Percentiles rank a stretch among this genome's conserved stretches.
phyloP scores from a whole-genome alignment of 2,888 invertebrate species.

The Tipula helvola region DNA sequence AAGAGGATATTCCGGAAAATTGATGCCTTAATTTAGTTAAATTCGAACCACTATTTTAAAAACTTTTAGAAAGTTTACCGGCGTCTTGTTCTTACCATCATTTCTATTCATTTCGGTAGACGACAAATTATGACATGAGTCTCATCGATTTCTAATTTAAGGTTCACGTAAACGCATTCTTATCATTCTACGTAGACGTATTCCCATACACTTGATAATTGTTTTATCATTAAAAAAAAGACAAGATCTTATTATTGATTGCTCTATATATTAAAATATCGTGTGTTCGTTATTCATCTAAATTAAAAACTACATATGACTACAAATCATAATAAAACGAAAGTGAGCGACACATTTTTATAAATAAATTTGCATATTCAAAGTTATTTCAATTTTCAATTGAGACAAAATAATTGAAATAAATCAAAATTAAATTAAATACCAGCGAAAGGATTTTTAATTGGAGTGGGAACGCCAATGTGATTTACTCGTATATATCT shows the following conservation, averaged over 20 bases:
- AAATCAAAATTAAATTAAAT: neutral
- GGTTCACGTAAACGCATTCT: neutral
- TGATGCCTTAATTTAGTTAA: no score
- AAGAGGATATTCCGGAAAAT: no score
- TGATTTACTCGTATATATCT: neutral
- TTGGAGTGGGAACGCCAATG: neutral
- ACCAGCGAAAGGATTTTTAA: neutral
- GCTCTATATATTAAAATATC: neutral
- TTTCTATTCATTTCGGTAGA: no score
- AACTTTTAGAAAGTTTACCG: no score
- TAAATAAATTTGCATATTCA: neutral
- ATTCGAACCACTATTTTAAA: no score
- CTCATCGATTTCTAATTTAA: no score
- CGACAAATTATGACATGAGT: no score
- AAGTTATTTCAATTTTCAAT: neutral
- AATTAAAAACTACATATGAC: neutral
- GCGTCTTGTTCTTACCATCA: no score
- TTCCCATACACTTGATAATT: neutral
- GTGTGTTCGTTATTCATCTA: neutral
- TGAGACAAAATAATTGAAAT: neutral
- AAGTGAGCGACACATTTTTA: neutral
- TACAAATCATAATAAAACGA: neutral
- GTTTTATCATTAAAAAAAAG: neutral
- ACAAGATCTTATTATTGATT: neutral
- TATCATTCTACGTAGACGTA: neutral